Evolutionary conservation across 1,140 invertebrate species (phyloP).

Genomic region (honey bee (Apis mellifera)): Amel_HAv3.1 CM009932.2:14269501-14270000

Average conservation of each 20-base stretch:
- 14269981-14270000: conserved; percentile 96
- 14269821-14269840: too few relatives aligned
- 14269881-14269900: conserved; percentile 95
- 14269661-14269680: conserved; percentile 97
- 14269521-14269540: conserved; percentile 98
- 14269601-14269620: conserved; percentile 99
- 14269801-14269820: background rate
- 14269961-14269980: conserved; percentile 97
- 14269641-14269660: conserved; percentile 97
- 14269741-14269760: conserved; percentile 79
- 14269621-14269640: conserved; percentile 99
- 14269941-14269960: conserved; percentile 98
- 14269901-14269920: conserved; percentile 98
- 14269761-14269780: background rate
- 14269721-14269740: conserved; percentile 97
- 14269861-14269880: conserved; percentile 80
- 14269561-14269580: conserved; percentile 98
- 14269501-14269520: conserved; percentile 54
- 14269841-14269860: background rate
- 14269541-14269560: conserved; percentile 99
- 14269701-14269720: conserved; percentile 97
- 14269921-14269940: conserved; percentile 94
- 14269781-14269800: too few relatives aligned
- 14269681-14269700: conserved; percentile 98
- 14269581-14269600: conserved; percentile 99